A percentile compares a stretch with the other conserved stretches of the same genome.
phyloP scores from a whole-genome alignment of 2,113 vertebrate genomes.

The Leptocoma aspasia region DNA sequence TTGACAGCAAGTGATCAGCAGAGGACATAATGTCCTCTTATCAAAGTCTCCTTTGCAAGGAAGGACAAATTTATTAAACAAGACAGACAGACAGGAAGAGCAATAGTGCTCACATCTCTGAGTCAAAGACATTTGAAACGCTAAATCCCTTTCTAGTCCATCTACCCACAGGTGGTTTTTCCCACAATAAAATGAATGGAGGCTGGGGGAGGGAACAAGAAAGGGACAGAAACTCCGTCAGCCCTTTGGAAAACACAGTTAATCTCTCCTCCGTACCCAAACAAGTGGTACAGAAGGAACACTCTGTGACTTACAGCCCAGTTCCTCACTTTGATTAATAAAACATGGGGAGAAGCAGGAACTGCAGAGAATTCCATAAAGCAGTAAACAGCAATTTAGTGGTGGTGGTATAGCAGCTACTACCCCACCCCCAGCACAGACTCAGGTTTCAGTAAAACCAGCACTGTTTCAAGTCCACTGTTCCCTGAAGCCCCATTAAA shows the following conservation, averaged over 20 bases:
- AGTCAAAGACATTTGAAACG: background rate
- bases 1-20: background rate
- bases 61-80: constrained; percentile 1
- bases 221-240: background rate
- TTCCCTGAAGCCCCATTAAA: constrained; percentile 12
- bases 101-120: background rate
- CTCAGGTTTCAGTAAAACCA: constrained; percentile 25
- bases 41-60: background rate
- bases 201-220: background rate
- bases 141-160: background rate
- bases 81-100: background rate
- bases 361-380: constrained; percentile 1
- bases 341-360: constrained; percentile 11
- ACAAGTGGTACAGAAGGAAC: background rate
- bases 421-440: background rate
- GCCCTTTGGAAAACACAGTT: background rate
- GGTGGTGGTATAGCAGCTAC: background rate
- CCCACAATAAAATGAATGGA: background rate
- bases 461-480: background rate
- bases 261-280: background rate
- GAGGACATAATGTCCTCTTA: background rate
- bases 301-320: background rate
- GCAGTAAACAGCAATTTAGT: constrained; percentile 14
- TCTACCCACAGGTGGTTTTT: background rate
- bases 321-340: constrained; percentile 11